Evolutionary conservation across 2,888 invertebrate genomes (phyloP).

Genomic region (Anoplius nigerrimus): DNA sequence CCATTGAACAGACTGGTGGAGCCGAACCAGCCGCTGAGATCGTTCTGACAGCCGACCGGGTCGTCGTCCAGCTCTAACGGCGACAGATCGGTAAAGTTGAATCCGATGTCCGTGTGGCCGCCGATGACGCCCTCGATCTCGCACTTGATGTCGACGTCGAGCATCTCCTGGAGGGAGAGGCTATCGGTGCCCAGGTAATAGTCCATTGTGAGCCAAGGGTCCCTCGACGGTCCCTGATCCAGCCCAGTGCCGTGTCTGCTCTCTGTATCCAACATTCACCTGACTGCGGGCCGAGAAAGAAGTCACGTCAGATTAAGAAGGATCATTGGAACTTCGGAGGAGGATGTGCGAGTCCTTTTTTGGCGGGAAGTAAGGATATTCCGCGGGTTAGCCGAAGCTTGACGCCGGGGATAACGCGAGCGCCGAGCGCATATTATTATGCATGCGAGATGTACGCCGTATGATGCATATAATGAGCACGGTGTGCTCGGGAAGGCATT

Average conservation of each 20-base stretch:
- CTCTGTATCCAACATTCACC: slow-evolving; percentile 74
- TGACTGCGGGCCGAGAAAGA: slow-evolving; percentile 59
- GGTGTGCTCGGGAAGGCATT: too few species aligned
- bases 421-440: too few species aligned
- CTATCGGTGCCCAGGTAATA: slow-evolving; percentile 77
- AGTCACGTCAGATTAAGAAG: too few species aligned
- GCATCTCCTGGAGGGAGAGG: slow-evolving; percentile 89
- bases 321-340: too few species aligned
- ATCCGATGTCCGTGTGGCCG: slow-evolving; percentile 77
- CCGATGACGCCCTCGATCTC: slow-evolving; percentile 89
- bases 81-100: slow-evolving; percentile 79
- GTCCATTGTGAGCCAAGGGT: slow-evolving; percentile 76
- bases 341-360: too few species aligned
- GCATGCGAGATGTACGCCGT: too few species aligned
- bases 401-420: too few species aligned
- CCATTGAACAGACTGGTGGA: slow-evolving; percentile 68
- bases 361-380: too few species aligned
- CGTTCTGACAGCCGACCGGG: slow-evolving; percentile 67
- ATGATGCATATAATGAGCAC: too few species aligned
- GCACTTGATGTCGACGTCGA: slow-evolving; percentile 91
- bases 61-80: slow-evolving; percentile 81
- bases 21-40: slow-evolving; percentile 68
- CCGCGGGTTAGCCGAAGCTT: too few species aligned
- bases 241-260: slow-evolving; percentile 71
- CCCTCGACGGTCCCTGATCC: slow-evolving; percentile 72